Evolutionary conservation across 2,113 vertebrate species (phyloP), one percentile per base, ranked within the genome.

Genomic region (Antechinus stuartii): DNA sequence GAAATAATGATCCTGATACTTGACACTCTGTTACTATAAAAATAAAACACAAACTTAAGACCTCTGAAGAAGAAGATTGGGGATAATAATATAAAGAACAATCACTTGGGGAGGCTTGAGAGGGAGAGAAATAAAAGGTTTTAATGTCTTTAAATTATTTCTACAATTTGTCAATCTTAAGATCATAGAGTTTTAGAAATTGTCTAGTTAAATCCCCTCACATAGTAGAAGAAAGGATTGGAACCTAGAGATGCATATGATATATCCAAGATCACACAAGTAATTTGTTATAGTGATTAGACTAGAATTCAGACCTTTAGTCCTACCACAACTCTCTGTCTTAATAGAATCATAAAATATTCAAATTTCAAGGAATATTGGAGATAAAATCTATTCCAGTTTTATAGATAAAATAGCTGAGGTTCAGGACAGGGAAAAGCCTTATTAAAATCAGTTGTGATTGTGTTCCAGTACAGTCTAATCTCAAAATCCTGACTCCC

Each of bases 161-260:
- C n/a, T 92, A 50, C 76, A 61, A 96, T 91, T 76, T 93, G 92
- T 94, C 89, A 92, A 95, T 35, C 54, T 55, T 47, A 61, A 92
- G 55, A 49, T 93, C 94, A 93, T 8, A 84, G n/a, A 42, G 42
- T 84, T 84, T 84, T 42, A 22, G 68, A 84, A 84, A 84, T 16
- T n/a, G 68, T 12, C 14, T 42, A 84, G 5, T 42, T 14, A 42
- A 22, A 84, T 84, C 19, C n/a, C n/a, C 19, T 84, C n/a, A 42
- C 22, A 23, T n/a, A 42, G 19, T 42, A 84, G 68, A 84, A 35
- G 35, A n/a, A 19, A 16, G 16, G n/a, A 84, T 42, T 8, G 30
- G 2, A 84, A 84, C 2, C 2, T 84, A 84, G n/a, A 42, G n/a
- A 84, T 84, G 3, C 19, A 42, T 84, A 19, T 84, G 35, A 76